These are phyloP conservation scores for Motacilla tschutschensis DNA, from an alignment of 2,113 vertebrate species.

Conservation along the genomic window DNA sequence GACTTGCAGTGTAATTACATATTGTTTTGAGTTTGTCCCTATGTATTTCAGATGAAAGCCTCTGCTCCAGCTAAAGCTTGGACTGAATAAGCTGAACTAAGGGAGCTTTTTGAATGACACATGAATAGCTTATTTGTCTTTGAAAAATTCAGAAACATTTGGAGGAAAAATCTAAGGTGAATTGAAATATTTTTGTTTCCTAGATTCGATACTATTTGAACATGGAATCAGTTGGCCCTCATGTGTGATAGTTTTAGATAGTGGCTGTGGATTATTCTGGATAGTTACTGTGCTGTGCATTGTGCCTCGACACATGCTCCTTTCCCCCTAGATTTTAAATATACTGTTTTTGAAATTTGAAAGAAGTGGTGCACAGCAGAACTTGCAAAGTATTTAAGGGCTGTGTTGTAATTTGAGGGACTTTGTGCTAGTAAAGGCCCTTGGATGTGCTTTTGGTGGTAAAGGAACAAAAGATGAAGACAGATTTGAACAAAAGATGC, in stretches of 20 bases:
- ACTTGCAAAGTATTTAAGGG: background rate
- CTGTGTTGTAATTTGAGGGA: background rate
- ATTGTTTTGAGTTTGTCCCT: background rate
- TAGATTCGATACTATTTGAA: background rate
- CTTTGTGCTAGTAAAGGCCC: background rate
- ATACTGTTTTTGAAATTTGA: background rate
- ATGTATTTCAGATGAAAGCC: background rate
- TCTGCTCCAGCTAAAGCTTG: background rate
- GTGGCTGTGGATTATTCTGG: background rate
- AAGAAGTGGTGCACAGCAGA: background rate
- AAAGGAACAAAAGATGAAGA: background rate
- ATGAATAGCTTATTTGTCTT: background rate
- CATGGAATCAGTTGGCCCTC: background rate
- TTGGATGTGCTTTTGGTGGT: background rate
- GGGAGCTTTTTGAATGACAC: background rate
- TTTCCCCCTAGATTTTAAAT: background rate
- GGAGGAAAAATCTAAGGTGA: background rate
- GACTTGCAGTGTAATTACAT: background rate
- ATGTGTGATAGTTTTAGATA: background rate
- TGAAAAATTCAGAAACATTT: background rate
- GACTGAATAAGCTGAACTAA: background rate
- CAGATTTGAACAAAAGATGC: background rate
- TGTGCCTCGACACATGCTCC: background rate
- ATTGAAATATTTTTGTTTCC: background rate
- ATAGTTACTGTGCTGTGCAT: background rate